A percentile compares a stretch with the other conserved stretches of the same genome.
These are phyloP conservation scores for Labrus mixtus DNA, from an alignment of 2,113 vertebrate genomes.

Conservation along the genomic window DNA sequence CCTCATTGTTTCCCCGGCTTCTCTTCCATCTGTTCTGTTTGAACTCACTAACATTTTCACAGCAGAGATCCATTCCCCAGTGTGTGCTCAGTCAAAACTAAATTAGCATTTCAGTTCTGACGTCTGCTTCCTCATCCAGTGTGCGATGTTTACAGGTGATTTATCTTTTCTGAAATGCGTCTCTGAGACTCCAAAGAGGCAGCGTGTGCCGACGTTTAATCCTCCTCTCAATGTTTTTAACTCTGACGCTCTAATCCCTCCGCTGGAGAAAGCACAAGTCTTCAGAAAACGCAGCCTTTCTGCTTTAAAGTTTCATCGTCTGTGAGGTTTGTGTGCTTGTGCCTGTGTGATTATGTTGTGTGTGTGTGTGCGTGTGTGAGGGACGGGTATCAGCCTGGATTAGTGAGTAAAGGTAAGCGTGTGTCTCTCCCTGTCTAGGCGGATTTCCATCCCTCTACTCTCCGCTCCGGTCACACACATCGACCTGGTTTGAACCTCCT, in stretches of 20 bases:
- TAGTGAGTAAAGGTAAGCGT: slow-evolving; percentile 83
- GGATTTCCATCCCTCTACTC: slow-evolving; percentile 68
- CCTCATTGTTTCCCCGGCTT: too few relatives aligned
- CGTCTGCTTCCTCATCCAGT: neutral
- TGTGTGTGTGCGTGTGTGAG: slow-evolving; percentile 31
- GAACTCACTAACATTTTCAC: neutral
- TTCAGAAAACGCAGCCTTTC: neutral
- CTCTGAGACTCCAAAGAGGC: neutral
- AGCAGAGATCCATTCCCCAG: neutral
- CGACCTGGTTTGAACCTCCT: slow-evolving; percentile 69
- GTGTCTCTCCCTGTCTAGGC: slow-evolving; percentile 76
- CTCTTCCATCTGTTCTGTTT: neutral
- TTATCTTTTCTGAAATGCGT: neutral
- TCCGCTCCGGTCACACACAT: slow-evolving; percentile 70
- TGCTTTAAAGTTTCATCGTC: neutral
- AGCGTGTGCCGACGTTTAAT: neutral
- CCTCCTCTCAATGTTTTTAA: slow-evolving; percentile 4
- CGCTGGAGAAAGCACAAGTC: slow-evolving; percentile 5
- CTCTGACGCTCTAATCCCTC: neutral
- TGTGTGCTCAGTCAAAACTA: neutral
- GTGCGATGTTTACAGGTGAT: neutral
- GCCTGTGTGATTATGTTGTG: slow-evolving; percentile 1
- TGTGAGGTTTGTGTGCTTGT: neutral
- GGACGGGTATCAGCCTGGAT: slow-evolving; percentile 82
- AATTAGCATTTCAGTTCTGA: neutral